These are phyloP conservation scores for Tanypteryx hageni DNA, from an alignment of 2,888 invertebrate genomes.

Conservation along the genomic window DNA sequence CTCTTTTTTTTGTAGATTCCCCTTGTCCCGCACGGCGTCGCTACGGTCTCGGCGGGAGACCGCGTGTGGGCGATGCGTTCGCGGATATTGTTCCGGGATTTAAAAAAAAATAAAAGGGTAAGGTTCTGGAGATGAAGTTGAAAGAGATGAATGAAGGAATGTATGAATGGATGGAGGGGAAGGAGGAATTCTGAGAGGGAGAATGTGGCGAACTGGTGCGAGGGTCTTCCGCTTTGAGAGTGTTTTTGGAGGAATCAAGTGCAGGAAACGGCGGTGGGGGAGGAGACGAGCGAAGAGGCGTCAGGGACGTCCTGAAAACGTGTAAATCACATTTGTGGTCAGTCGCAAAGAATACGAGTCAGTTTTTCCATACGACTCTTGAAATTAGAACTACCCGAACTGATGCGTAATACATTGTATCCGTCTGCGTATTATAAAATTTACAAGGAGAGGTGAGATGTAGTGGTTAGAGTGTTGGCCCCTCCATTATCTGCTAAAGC, in stretches of 20 bases:
- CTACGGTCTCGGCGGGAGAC: neutral
- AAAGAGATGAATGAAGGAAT: neutral
- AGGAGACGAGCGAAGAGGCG: no score
- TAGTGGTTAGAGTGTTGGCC: no score
- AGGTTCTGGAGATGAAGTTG: neutral
- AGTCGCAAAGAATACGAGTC: no score
- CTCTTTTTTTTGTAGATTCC: neutral
- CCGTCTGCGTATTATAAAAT: no score
- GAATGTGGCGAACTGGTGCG: no score
- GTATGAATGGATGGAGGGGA: neutral
- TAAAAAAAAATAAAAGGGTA: neutral
- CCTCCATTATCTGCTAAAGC: no score
- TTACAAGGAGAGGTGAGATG: no score
- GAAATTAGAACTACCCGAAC: no score
- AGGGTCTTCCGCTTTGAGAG: neutral
- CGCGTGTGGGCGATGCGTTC: neutral
- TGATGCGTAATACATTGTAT: no score
- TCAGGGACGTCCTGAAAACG: no score
- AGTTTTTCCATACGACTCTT: no score
- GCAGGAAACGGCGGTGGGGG: neutral
- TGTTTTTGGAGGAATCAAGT: neutral
- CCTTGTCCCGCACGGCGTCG: neutral
- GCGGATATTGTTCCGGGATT: neutral
- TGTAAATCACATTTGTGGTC: no score
- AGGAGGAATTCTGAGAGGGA: neutral